A percentile compares a stretch with the other conserved stretches of the same genome.
These are phyloP conservation scores for Harmothoe impar DNA, from an alignment of 2,888 invertebrate genomes.

Conservation along the genomic window DNA sequence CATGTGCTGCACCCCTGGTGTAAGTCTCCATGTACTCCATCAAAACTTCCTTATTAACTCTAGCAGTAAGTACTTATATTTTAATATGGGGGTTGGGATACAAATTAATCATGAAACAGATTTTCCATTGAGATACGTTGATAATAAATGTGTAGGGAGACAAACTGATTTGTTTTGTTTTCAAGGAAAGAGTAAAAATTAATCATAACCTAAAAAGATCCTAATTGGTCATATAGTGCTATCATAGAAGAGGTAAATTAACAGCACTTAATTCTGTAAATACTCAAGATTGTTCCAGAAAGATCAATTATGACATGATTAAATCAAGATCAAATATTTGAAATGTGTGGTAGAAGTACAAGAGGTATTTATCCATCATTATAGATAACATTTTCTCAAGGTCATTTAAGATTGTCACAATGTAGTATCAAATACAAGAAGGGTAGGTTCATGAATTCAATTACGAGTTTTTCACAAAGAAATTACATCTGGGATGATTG, in stretches of 20 bases:
- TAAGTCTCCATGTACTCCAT: constrained; percentile 11
- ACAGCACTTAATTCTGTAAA: too few species aligned
- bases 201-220: too few species aligned
- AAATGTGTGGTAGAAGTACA: neutral
- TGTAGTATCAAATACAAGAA: neutral
- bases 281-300: constrained; percentile 15
- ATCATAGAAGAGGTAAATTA: too few species aligned
- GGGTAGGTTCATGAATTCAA: neutral
- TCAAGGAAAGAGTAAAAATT: too few species aligned
- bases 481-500: neutral
- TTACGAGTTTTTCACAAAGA: neutral
- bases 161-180: neutral
- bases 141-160: neutral
- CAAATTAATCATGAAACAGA: neutral
- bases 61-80: neutral
- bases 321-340: neutral
- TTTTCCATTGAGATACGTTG: too few species aligned
- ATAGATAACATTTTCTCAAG: neutral
- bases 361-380: neutral
- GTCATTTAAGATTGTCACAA: neutral
- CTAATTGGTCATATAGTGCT: too few species aligned
- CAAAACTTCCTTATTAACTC: neutral
- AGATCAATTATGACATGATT: neutral
- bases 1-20: neutral
- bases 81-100: too few species aligned